Evolutionary conservation across 2,888 invertebrate genomes (phyloP).

Genomic region (Cheilosia variabilis): DNA sequence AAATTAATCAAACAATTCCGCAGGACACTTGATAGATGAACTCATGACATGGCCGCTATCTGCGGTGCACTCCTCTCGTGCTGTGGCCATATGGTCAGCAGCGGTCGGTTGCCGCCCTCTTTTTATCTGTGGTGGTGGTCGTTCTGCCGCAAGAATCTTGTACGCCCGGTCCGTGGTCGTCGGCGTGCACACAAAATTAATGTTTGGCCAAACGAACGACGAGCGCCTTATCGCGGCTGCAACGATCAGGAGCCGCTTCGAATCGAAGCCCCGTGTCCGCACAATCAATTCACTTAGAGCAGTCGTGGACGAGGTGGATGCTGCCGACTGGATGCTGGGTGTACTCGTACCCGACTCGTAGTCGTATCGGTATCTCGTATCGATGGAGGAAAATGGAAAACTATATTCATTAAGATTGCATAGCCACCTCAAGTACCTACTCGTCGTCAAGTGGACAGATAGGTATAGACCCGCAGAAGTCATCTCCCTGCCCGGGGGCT

Average conservation of each 20-base stretch:
- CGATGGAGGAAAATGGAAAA: conserved; percentile 67
- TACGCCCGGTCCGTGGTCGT: conserved; percentile 26
- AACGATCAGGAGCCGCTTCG: conserved; percentile 73
- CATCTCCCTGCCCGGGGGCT: conserved; percentile 30
- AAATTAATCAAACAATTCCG: conserved; percentile 77
- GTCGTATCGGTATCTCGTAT: conserved; percentile 9
- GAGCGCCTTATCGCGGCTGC: conserved; percentile 64
- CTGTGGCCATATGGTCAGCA: conserved; percentile 58
- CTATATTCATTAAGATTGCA: conserved; percentile 73
- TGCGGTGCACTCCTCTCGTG: conserved; percentile 51
- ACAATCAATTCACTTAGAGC: conserved; percentile 72
- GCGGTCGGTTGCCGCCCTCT: conserved; percentile 68
- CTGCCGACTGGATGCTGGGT: conserved; percentile 3
- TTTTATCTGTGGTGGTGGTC: conserved; percentile 65
- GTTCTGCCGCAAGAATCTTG: conserved; percentile 58
- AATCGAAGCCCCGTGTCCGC: conserved; percentile 72
- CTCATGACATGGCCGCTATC: conserved; percentile 76
- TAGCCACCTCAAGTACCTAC: conserved; percentile 52
- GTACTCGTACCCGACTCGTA: background rate
- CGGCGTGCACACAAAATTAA: conserved; percentile 60
- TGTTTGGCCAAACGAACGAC: conserved; percentile 62
- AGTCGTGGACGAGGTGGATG: conserved; percentile 19
- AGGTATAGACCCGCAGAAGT: background rate
- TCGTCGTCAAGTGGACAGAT: conserved; percentile 58
- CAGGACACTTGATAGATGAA: conserved; percentile 77